Base-by-base conservation (phyloP, 2,888 invertebrate species). In the Serripes groenlandicus region DNA sequence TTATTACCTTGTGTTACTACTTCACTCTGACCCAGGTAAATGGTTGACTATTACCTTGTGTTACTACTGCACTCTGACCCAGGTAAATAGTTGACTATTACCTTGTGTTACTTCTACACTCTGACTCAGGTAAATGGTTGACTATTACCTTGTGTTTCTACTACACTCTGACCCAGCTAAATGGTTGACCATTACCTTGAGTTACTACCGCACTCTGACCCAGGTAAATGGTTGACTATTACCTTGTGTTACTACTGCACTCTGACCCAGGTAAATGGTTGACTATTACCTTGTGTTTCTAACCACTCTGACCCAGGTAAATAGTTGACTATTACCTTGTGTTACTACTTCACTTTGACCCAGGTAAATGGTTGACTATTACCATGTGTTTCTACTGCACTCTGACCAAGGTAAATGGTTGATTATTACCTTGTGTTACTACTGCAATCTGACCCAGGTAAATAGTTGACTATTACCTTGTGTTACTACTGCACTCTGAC, bases 341-440 rank as follows among this genome's bases (percentile, higher is more conserved):
- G 89, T 79, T 78, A 94, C 94, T 4, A 92, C 76, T 35, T 93
- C 99, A 93, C 97, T 97, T 93, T 99, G 42, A 11, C 42, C 42
- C 42, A 42, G 9, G 9, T n/a, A n/a, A n/a, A n/a, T n/a, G 42
- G 58, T 5, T 37, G 15, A 9, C 26, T 81, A 76, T 75, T 89
- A 93, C 94, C 90, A 84, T 93, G 88, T 60, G 89, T 80, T 78
- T 94, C 94, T 4, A 92, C 76, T 34, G 94, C 79, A 86, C 93
- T 97, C 95, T 99, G 99, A 0, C 99, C 99, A 74, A 99, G 96
- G 95, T 99, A 99, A 3, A 98, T 99, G n/a, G n/a, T n/a, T n/a
- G n/a, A n/a, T 28, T 82, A 75, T 76, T 89, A 93, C 94, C 90
- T 85, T 93, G 88, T 60, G 89, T 79, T 78, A 94, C 94, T 4